Evolutionary conservation across 2,797 vertebrate species (phyloP), one percentile per base, ranked within the genome.

Genomic region (Setipinna tenuifilis): DNA sequence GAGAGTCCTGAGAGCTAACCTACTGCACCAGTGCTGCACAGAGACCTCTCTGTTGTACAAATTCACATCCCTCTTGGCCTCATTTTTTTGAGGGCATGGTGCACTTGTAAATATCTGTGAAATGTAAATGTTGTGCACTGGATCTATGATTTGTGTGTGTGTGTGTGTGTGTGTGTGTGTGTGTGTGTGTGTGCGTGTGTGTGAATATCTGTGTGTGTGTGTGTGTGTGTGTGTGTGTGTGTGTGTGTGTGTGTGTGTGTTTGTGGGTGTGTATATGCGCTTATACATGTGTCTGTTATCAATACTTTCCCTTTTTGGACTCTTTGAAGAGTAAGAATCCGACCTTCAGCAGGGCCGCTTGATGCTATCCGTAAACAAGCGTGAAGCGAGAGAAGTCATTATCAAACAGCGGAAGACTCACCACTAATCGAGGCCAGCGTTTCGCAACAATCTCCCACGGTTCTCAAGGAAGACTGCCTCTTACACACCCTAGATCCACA

Each of bases 401-500:
- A 44, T 78, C 71, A 78, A 78, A 78, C 23, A 21, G 31, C 31
- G 65, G 83, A 21, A 78, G 7, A 54, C 17, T 78, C 71, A 41
- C 31, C 19, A 25, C 17, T 78, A 78, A 78, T 78, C 71, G 41
- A 44, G 71, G 71, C 71, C 71, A 78, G 71, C 7, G 35, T 78
- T 44, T 41, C 17, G 9, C 31, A 21, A 44, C 35, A 78, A 7
- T 44, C 31, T 78, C 71, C 71, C 71, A 78, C 71, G 71, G 71
- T 78, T 78, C 71, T 78, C 71, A 78, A 78, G 17, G 35, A 78
- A 78, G 71, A 6, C 71, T 44, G 31, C 31, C 17, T 78, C 71
- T 78, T 44, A 19, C 68, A 75, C 14, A 41, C 17, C 6, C 35
- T 17, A 19, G 35, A 35, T 41, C 31, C 41, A 41, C 68, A 35